Base-by-base conservation (phyloP, 2,888 invertebrate species). In the Stenodema calcarata region DNA sequence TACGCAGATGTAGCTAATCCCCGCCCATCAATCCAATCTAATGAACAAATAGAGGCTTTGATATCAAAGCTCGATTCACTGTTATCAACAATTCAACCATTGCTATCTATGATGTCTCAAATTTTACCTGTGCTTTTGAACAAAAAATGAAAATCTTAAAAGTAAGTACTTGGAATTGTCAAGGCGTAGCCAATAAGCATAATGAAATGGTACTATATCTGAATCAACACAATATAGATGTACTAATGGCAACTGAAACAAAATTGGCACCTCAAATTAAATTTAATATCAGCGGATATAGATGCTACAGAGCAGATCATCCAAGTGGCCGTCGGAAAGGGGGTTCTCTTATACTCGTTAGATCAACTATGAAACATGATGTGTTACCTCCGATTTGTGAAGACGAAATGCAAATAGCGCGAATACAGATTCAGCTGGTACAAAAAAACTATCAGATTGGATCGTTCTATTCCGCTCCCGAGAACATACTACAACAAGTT, bases 301-400 rank as follows among this genome's bases (percentile, higher is more conserved):
- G 14, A 35, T 41, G 41, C 23, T 73, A 73, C 27, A 69, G 83
- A 42, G 73, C 42, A 42, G 73, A 73, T 14, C 42, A 73, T 73
- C 83, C 83, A 83, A 83, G 73, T 73, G 83, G 83, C n/a, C 41
- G 44, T 12, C n/a, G 83, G n/a, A 81, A 62, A 16, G 81, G 81
- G 2, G 81, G 81, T 11, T 81, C 81, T 12, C 81, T 81, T 7
- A 62, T 81, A 1, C 83, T 83, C 73, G 18, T 83, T 42, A 4
- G 44, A 41, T 70, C 41, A 41, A 12, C 0, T n/a, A 83, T 83
- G 1, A 83, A 73, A 27, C 83, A 42, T 83, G 70, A 42, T 27
- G 70, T 18, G 16, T 41, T 82, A 11, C 62, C 82, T 18, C 16
- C 82, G 14, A 50, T 82, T 62, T 18, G 30, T 62, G 82, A 82